A percentile compares a stretch with the other conserved stretches of the same genome.
phyloP scores from a whole-genome alignment of 1,140 invertebrate species.

The Drosophila lini region DNA sequence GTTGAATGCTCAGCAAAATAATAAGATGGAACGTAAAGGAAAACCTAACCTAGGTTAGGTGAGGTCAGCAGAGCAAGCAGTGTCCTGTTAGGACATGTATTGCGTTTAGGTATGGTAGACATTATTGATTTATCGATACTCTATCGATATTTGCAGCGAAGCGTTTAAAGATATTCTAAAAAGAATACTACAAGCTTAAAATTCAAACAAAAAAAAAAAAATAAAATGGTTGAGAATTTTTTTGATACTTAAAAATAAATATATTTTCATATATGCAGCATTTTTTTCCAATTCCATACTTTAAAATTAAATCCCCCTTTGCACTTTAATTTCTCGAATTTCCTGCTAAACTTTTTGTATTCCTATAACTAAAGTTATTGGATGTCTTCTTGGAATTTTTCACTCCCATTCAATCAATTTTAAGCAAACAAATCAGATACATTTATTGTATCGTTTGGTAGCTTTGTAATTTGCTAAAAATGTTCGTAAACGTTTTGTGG shows the following conservation, averaged over 20 bases:
- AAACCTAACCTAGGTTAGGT: background rate
- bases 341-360: background rate
- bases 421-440: conserved; percentile 19
- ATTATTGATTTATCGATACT: background rate
- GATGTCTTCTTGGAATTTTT: conserved; percentile 2
- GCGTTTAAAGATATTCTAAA: no score
- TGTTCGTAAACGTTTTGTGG: conserved; percentile 27
- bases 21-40: background rate
- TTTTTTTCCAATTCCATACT: background rate
- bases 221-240: no score
- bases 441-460: conserved; percentile 10
- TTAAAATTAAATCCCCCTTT: background rate
- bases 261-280: no score
- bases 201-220: no score
- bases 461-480: conserved; percentile 44
- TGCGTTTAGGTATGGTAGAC: background rate
- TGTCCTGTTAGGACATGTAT: background rate
- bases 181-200: no score
- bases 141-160: background rate
- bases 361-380: no score
- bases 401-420: conserved; percentile 20
- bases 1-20: conserved; percentile 6
- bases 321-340: background rate
- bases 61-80: background rate
- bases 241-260: no score